Evolutionary conservation across 2,113 vertebrate genomes (phyloP).

Genomic region (Myrmophylax atrothorax): DNA sequence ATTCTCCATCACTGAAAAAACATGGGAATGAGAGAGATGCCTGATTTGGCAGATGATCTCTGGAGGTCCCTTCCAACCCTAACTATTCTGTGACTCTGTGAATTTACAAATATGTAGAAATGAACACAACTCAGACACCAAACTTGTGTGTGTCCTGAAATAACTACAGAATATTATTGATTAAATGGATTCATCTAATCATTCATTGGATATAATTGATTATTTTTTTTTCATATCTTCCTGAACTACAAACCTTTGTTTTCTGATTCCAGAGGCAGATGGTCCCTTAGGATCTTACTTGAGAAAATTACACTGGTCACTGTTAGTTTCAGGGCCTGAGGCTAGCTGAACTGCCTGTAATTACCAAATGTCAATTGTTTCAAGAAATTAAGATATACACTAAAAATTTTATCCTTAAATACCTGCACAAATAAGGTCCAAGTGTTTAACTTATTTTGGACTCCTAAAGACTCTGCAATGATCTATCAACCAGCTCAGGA

Average conservation of each 20-base stretch:
- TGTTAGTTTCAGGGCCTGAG: neutral
- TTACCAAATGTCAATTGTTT: neutral
- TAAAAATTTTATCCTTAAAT: neutral
- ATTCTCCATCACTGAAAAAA: neutral
- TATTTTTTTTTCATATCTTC: neutral
- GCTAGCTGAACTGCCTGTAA: neutral
- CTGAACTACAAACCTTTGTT: neutral
- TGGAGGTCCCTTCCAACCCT: neutral
- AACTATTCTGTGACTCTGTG: neutral
- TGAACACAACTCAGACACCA: neutral
- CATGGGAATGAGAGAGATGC: neutral
- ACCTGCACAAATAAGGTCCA: neutral
- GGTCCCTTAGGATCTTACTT: neutral
- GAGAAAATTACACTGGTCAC: neutral
- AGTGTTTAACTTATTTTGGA: neutral
- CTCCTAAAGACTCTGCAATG: neutral
- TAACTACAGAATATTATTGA: neutral
- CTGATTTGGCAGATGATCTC: neutral
- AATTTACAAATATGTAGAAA: neutral
- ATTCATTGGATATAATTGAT: neutral
- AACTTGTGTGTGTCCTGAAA: neutral
- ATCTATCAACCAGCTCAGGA: neutral
- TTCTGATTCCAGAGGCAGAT: neutral
- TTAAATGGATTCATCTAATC: neutral
- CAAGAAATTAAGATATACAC: neutral